Evolutionary conservation across 2,888 invertebrate genomes (phyloP).

Genomic region (Phania funesta): DNA sequence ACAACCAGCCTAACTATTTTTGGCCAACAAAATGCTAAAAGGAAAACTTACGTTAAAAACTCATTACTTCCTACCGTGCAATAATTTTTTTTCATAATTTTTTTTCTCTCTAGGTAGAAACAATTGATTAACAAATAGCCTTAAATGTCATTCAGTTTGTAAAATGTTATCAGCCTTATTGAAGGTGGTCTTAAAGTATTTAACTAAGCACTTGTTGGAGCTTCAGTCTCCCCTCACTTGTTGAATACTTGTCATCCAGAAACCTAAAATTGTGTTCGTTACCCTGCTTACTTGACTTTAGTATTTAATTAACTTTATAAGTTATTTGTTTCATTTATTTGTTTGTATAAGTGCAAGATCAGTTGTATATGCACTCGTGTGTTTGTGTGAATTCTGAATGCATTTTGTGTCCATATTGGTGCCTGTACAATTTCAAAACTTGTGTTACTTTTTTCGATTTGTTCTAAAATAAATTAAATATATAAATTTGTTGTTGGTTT

Average conservation of each 20-base stretch:
- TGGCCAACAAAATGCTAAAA: not conserved
- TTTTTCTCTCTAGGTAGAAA: too few relatives aligned
- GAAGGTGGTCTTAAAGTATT: slow-evolving; percentile 13
- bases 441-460: not conserved
- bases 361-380: not conserved
- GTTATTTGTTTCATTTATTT: slow-evolving; percentile 30
- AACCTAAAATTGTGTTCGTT: slow-evolving; percentile 6
- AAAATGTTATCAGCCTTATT: slow-evolving; percentile 18
- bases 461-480: not conserved
- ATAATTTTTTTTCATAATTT: not conserved
- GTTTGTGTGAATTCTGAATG: not conserved
- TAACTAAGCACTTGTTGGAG: slow-evolving; percentile 31
- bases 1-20: not conserved
- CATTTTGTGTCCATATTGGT: slow-evolving; percentile 16
- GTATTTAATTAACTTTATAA: not conserved
- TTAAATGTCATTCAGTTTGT: not conserved
- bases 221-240: not conserved
- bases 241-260: not conserved
- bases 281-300: not conserved
- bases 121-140: not conserved
- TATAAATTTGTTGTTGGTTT: slow-evolving; percentile 10
- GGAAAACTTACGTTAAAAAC: not conserved
- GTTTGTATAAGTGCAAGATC: not conserved
- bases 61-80: too few relatives aligned
- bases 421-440: slow-evolving; percentile 34